Percentiles rank a stretch among this genome's conserved stretches.
Evolutionary conservation across 53 echinoderm and acorn worm species (phyloP).

Genomic region (Luidia sarsii): DNA sequence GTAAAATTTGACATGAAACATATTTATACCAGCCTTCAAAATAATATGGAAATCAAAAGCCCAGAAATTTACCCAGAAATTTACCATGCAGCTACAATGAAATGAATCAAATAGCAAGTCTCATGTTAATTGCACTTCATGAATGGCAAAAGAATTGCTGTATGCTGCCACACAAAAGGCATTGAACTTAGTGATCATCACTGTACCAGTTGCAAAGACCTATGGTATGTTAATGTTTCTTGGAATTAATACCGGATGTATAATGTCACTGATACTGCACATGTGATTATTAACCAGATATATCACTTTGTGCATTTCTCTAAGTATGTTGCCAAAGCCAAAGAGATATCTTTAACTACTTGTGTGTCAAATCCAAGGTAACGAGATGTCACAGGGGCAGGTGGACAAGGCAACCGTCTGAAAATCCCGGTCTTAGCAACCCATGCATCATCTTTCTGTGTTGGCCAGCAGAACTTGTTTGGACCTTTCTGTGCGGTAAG

Average conservation of each 20-base stretch:
- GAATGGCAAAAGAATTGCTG: neutral
- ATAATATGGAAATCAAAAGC: neutral
- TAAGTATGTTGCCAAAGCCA: slow-evolving; percentile 35
- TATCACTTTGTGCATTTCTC: slow-evolving; percentile 6
- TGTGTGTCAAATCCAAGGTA: slow-evolving; percentile 47
- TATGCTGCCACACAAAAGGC: neutral
- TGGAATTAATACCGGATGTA: too few relatives aligned
- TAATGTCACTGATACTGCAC: too few relatives aligned
- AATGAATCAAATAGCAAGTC: neutral
- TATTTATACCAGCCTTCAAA: neutral
- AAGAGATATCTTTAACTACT: slow-evolving; percentile 16
- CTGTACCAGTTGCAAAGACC: too few relatives aligned
- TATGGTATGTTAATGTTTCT: too few relatives aligned
- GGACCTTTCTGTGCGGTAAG: slow-evolving; percentile 34
- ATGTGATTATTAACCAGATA: too few relatives aligned
- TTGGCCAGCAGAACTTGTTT: slow-evolving; percentile 54
- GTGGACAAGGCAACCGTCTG: slow-evolving; percentile 45
- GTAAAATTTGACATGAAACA: too few relatives aligned
- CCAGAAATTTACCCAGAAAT: too few relatives aligned
- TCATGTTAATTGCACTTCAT: neutral
- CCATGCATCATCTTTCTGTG: slow-evolving; percentile 50
- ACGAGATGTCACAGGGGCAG: slow-evolving; percentile 51
- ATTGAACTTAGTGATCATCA: too few relatives aligned
- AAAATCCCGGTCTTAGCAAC: slow-evolving; percentile 60
- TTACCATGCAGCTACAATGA: neutral